phyloP scores from a whole-genome alignment of 2,113 vertebrate species.

The Catagonus wagneri region DNA sequence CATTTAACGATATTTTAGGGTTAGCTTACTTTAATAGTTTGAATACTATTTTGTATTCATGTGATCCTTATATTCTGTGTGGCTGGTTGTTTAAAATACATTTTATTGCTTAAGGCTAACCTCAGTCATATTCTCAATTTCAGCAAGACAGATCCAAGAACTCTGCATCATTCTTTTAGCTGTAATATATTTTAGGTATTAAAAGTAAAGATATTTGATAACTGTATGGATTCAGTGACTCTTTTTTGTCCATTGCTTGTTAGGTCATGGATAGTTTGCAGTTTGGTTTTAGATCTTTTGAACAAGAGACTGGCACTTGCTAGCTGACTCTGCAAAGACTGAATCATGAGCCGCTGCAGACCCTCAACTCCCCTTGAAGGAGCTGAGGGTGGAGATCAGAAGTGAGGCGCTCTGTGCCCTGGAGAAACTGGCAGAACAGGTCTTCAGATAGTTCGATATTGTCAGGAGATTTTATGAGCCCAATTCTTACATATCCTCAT shows the following conservation, averaged over 20 bases:
- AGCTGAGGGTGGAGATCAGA: too few relatives aligned
- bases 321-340: too few relatives aligned
- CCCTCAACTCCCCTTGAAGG: too few relatives aligned
- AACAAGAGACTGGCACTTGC: too few relatives aligned
- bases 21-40: neutral
- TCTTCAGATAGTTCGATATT: too few relatives aligned
- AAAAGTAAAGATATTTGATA: neutral
- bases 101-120: neutral
- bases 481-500: too few relatives aligned
- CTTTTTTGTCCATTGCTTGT: neutral
- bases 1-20: neutral
- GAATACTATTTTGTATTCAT: neutral
- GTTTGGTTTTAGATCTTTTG: neutral
- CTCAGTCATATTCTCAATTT: neutral
- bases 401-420: too few relatives aligned
- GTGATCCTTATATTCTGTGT: neutral
- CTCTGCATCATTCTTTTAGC: neutral
- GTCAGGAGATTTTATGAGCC: too few relatives aligned
- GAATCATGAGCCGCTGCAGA: too few relatives aligned
- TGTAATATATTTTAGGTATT: neutral
- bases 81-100: neutral
- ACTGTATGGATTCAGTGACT: too few relatives aligned
- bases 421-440: too few relatives aligned
- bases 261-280: neutral
- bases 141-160: neutral